phyloP scores from a whole-genome alignment of 2,888 invertebrate species.

The Plutella xylostella region DNA sequence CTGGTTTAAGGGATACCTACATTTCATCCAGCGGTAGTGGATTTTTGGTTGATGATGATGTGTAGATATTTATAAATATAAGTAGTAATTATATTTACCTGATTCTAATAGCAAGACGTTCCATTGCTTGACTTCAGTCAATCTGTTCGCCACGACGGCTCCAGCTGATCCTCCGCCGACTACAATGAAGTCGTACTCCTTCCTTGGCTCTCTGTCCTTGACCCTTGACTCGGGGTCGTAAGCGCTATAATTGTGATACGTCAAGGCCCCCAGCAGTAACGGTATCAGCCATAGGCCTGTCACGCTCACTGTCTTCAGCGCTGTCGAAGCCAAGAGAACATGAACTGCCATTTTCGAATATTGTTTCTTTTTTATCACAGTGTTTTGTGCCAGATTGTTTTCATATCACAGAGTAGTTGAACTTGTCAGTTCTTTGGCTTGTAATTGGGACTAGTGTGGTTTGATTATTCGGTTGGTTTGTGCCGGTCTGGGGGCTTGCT shows the following conservation, averaged over 20 bases:
- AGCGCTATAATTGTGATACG: conserved; percentile 83
- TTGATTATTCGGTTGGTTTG: conserved; percentile 20
- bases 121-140: conserved; percentile 83
- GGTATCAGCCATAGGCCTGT: conserved; percentile 89
- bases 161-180: conserved; percentile 92
- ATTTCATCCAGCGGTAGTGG: no score
- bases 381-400: conserved; percentile 19
- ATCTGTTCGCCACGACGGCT: conserved; percentile 85
- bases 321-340: conserved; percentile 80
- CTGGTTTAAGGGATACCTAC: no score
- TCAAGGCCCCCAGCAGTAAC: conserved; percentile 82
- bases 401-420: conserved; percentile 28
- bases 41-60: no score
- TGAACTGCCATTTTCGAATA: conserved; percentile 75
- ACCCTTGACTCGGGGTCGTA: conserved; percentile 85
- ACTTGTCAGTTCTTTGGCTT: conserved; percentile 16
- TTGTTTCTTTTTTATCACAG: conserved; percentile 17
- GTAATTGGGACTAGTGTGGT: conserved; percentile 29
- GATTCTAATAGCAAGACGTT: conserved; percentile 84
- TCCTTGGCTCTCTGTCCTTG: conserved; percentile 74
- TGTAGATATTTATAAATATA: no score
- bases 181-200: conserved; percentile 88
- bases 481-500: conserved; percentile 56
- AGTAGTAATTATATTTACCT: no score
- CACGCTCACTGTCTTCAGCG: conserved; percentile 81